Percentiles rank a stretch among this genome's conserved stretches.
phyloP scores from a whole-genome alignment of 1,140 invertebrate species.

The Reticulitermes speratus region DNA sequence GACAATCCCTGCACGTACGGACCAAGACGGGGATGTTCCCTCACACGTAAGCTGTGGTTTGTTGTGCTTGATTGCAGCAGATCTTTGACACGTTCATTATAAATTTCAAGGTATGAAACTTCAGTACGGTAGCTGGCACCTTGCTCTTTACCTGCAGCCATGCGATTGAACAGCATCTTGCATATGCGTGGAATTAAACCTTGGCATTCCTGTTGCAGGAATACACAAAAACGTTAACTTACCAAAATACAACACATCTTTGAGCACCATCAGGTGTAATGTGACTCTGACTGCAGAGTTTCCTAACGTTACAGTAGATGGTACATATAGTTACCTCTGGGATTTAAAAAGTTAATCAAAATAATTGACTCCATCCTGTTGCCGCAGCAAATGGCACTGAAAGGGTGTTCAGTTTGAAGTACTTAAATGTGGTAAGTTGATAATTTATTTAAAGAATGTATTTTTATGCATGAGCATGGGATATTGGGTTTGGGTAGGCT shows the following conservation, averaged over 20 bases:
- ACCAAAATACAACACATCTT: neutral
- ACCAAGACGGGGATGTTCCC: constrained; percentile 89
- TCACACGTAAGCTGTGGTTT: constrained; percentile 72
- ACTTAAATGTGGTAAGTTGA: no score
- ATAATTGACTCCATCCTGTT: no score
- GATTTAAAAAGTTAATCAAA: no score
- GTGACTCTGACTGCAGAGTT: no score
- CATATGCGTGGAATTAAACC: constrained; percentile 88
- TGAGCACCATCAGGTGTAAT: no score
- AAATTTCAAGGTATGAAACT: constrained; percentile 88
- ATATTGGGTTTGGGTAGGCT: no score
- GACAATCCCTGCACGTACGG: constrained; percentile 93
- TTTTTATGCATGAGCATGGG: no score
- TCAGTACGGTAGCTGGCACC: constrained; percentile 81
- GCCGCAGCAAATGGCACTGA: no score
- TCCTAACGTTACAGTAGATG: no score
- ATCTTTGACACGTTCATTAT: constrained; percentile 89
- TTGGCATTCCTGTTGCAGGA: constrained; percentile 62
- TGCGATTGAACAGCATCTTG: constrained; percentile 70
- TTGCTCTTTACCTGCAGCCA: constrained; percentile 74
- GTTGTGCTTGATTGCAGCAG: constrained; percentile 67
- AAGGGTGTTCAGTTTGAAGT: no score
- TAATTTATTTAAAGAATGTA: no score
- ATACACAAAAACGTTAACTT: constrained; percentile 36
- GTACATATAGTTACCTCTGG: no score